Conservation (phyloP, 2,888 invertebrate species). For the Drosophila fungiperda region DNA sequence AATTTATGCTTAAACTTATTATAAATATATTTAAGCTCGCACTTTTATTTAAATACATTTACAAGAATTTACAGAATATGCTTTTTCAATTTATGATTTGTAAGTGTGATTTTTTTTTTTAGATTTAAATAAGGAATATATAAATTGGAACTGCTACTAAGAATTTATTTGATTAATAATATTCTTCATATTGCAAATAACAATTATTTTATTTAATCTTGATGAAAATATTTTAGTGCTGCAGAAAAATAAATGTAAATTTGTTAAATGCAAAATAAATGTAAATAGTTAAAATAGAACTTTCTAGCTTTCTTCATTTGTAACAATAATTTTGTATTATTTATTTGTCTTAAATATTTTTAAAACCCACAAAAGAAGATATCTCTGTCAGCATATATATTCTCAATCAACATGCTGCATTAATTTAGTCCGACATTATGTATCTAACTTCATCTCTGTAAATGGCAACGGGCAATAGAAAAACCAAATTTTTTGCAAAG, state of each 20-base stretch:
- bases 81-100: neutral
- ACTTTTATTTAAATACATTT: neutral
- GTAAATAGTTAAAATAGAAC: neutral
- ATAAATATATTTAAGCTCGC: neutral
- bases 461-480: neutral
- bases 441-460: neutral
- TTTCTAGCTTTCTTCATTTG: neutral
- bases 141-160: neutral
- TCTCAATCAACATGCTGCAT: slow-evolving; percentile 1
- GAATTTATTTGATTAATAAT: neutral
- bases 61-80: neutral
- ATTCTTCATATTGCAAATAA: neutral
- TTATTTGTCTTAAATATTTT: neutral
- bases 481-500: slow-evolving; percentile 1
- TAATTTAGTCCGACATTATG: neutral
- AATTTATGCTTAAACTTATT: neutral
- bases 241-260: neutral
- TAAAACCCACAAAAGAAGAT: neutral
- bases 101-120: neutral
- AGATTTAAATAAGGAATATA: neutral
- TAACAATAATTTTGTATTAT: neutral
- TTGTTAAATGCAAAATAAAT: neutral
- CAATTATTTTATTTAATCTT: neutral
- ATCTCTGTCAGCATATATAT: neutral
- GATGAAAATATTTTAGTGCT: neutral